Evolutionary conservation across 2,888 invertebrate genomes (phyloP), one percentile per base, ranked within the genome.

Genomic region (Hofmannophila pseudospretella): DNA sequence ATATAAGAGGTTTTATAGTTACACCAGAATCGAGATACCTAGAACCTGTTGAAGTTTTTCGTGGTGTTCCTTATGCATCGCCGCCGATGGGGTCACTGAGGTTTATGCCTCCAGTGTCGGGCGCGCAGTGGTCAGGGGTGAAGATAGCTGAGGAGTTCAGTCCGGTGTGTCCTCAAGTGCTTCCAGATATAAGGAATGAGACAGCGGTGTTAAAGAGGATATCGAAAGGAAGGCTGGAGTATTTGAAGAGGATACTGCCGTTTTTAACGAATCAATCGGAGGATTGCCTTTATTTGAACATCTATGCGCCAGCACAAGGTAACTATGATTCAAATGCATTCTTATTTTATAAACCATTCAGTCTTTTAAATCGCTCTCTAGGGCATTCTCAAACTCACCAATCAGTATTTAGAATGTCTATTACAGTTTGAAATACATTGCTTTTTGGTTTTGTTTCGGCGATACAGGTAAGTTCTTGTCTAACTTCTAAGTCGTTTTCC

Each of bases 221-320:
- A 93, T 97, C 98, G 5, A 92, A 91, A 58, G 97, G 96, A 13
- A 88, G 97, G 46, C 86, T 95, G 63, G 96, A 96, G 68, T 95
- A 97, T 71, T 89, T 98, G 60, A 94, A 93, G 75, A 90, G 96
- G 60, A 89, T 98, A 75, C 81, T 96, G 58, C 96, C 96, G 27
- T 93, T 94, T 73, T 89, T 98, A 54, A 91, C 91, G 54, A 94
- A 97, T 73, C 97, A 98, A 86, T 96, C 94, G 52, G 99, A 99
- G 88, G 98, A 99, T 88, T 99, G 99, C 70, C 91, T 99, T 45
- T 97, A 96, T 77, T 90, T 99, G 70, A 99, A 99, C 82, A 94
- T 99, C 67, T 99, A 97, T 88, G 96, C 96, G 14, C 98, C 98
- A 36, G 94, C 94, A 58, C 94, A 95, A 93, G 96, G 97, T 97